Percentiles rank a stretch among this genome's conserved stretches.
Conservation (phyloP, 2,113 vertebrate genomes). For the Chroicocephalus ridibundus region DNA sequence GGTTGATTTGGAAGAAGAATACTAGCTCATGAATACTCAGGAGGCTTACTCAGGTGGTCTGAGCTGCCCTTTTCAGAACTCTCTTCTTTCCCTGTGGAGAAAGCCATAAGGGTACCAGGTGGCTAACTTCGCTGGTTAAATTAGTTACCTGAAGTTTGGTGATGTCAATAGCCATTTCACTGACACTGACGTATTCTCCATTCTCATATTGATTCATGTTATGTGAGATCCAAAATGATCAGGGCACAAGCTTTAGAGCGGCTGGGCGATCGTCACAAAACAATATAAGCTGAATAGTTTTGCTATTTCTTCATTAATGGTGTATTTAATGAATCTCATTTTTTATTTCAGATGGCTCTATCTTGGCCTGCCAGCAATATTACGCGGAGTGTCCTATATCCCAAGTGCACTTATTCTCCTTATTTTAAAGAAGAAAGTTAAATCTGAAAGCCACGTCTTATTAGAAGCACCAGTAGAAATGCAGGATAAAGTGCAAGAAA, state of each 20-base stretch:
- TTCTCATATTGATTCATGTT: not conserved
- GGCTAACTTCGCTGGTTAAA: not conserved
- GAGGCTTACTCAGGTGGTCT: not conserved
- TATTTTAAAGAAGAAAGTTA: constrained; percentile 50
- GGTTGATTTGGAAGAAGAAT: not conserved
- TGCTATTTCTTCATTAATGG: not conserved
- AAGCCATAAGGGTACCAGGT: not conserved
- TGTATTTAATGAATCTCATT: not conserved
- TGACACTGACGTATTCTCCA: not conserved
- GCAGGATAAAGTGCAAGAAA: constrained; percentile 16
- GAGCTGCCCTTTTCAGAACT: not conserved
- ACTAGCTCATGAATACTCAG: not conserved
- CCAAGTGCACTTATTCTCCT: constrained; percentile 33
- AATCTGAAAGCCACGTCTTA: not conserved
- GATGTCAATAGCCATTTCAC: not conserved
- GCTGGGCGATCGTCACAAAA: not conserved
- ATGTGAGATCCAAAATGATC: not conserved
- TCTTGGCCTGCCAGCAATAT: constrained; percentile 43
- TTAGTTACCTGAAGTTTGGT: not conserved
- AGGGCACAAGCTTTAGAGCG: not conserved
- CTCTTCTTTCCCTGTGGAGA: not conserved
- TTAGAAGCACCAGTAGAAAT: constrained; percentile 23
- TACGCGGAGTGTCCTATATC: constrained; percentile 55
- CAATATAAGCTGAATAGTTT: not conserved
- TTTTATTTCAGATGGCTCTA: constrained; percentile 61